These are phyloP conservation scores for Semotilus atromaculatus DNA, from an alignment of 2,797 vertebrate species.

Conservation along the genomic window DNA sequence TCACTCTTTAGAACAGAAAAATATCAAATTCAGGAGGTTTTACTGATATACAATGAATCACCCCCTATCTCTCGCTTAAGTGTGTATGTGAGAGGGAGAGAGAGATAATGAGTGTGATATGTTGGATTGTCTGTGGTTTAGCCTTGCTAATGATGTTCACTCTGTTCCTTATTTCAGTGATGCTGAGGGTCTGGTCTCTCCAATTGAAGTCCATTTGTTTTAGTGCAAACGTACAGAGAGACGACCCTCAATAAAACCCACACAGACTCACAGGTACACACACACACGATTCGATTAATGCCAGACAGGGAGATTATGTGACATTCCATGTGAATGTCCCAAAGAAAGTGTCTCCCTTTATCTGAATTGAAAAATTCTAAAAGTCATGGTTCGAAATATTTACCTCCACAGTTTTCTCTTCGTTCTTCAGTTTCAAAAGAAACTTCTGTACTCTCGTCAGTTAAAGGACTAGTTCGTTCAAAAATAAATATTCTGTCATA, in stretches of 20 bases:
- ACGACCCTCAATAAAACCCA: slow-evolving; percentile 26
- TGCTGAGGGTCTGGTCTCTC: slow-evolving; percentile 39
- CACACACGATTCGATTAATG: not conserved
- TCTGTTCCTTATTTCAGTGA: slow-evolving; percentile 22
- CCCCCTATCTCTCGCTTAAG: not conserved
- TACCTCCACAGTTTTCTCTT: not conserved
- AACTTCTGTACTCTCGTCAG: not conserved
- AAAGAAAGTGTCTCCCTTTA: not conserved
- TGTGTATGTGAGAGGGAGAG: slow-evolving; percentile 14
- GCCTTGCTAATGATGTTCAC: slow-evolving; percentile 19
- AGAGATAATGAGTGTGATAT: not conserved
- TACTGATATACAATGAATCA: slow-evolving; percentile 8
- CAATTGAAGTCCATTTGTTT: slow-evolving; percentile 52
- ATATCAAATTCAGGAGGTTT: slow-evolving; percentile 23
- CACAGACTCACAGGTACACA: not conserved
- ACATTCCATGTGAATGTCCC: slow-evolving; percentile 20
- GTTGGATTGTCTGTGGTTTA: slow-evolving; percentile 36
- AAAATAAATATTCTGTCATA: not conserved
- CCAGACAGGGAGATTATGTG: slow-evolving; percentile 23
- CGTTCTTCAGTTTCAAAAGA: slow-evolving; percentile 5
- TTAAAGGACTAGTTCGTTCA: not conserved
- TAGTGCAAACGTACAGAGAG: slow-evolving; percentile 61
- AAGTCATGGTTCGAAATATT: slow-evolving; percentile 1
- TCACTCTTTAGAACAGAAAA: slow-evolving; percentile 16
- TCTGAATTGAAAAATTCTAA: slow-evolving; percentile 16